Evolutionary conservation across 2,797 vertebrate species (phyloP), one percentile per base, ranked within the genome.

Genomic region (Enteromius thamalakanensis): DNA sequence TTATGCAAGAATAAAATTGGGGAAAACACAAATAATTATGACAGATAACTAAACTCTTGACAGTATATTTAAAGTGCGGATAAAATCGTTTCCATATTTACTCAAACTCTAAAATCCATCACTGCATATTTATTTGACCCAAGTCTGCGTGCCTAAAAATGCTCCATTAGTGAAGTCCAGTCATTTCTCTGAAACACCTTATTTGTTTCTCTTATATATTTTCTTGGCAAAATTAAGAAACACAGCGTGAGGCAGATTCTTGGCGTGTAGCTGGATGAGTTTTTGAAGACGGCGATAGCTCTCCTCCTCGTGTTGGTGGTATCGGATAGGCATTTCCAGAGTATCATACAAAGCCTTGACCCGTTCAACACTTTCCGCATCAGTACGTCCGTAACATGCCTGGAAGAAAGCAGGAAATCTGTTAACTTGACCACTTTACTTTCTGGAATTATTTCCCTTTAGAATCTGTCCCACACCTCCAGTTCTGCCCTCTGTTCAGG

Each of bases 161-260:
- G 37, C 10, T 70, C 29, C 14, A 42, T 17, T 53, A 17, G 1
- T n/a, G 11, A 71, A 58, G 76, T 29, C 51, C 60, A 37, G 11
- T 15, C 2, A 6, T 17, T 62, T 47, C 17, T 23, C 29, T 49
- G 10, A 71, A 49, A 17, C 1, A 42, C 7, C 6, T 97, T 92
- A 99, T 82, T 99, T 99, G 89, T 95, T 95, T 29, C 97, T 93
- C 90, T 96, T 98, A 92, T 99, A 99, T 82, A 99, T 97, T 89
- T 97, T 97, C 58, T 92, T 91, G 0, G 95, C 96, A 0, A 99
- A 95, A 85, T 92, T 94, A 15, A 97, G 92, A 87, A 99, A 99
- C 83, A 99, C 92, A 0, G 91, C 88, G 1, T 86, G 88, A 19
- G 98, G 96, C 14, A 99, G 94, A 60, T 86, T 92, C 1, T 90